Evolutionary conservation across 64 coral and sea anemone genomes (phyloP).

Genomic region (Astreopora myriophthalma): DNA sequence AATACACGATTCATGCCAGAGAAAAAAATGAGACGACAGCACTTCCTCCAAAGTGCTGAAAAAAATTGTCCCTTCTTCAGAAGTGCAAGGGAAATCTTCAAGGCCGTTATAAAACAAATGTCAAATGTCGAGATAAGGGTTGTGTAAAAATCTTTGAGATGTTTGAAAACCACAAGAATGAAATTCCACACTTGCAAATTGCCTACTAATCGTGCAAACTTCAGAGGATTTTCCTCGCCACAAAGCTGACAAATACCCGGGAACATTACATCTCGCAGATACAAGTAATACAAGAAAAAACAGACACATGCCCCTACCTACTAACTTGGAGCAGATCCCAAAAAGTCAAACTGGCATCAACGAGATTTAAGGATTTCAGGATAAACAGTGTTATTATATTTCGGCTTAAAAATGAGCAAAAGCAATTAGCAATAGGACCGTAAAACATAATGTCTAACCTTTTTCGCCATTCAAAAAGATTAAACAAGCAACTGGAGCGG

Average conservation of each 20-base stretch:
- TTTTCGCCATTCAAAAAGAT: neutral
- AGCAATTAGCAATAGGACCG: neutral
- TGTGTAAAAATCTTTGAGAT: neutral
- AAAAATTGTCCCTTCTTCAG: too few species aligned
- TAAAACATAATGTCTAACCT: neutral
- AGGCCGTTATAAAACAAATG: too few species aligned
- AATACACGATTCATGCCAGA: too few species aligned
- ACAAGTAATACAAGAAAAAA: too few species aligned
- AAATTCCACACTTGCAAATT: neutral
- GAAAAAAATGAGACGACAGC: too few species aligned
- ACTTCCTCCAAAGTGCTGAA: too few species aligned
- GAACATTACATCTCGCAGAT: too few species aligned
- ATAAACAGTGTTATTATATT: neutral
- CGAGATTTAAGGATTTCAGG: too few species aligned
- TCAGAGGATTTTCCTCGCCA: too few species aligned
- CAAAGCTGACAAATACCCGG: neutral
- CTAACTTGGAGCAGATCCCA: neutral
- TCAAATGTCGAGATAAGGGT: neutral
- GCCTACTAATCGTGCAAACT: neutral
- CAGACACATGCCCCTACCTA: too few species aligned
- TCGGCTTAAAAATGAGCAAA: too few species aligned
- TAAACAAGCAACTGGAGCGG: neutral
- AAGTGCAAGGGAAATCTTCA: too few species aligned
- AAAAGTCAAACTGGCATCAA: neutral
- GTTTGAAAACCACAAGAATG: neutral